Evolutionary conservation across 2,113 vertebrate species (phyloP), one percentile per base, ranked within the genome.

Genomic region (Plectropomus leopardus): DNA sequence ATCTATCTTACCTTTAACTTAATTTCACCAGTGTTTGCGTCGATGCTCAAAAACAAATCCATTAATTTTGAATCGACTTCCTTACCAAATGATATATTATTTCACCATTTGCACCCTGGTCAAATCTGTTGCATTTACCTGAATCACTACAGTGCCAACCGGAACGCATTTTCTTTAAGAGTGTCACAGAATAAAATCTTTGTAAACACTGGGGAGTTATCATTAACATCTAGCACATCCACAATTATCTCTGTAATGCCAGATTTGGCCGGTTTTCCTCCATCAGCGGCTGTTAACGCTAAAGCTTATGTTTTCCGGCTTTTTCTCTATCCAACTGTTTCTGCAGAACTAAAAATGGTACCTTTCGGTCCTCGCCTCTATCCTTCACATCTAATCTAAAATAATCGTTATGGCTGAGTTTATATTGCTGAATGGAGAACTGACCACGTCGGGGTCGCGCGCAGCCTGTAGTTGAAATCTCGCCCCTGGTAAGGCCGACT

Each of bases 101-200:
- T 4, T 93, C 86, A 3, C 94, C 54, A 21, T 95, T 95, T 32
- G 65, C 3, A 14, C 92, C 87, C 5, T 92, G 86, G 65, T 95
- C 19, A 71, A 19, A 77, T 95, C 94, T 2, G 90, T 92, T 0
- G 94, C 94, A 67, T 93, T 94, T 1, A 95, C 83, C 0, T 79
- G 83, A 1, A 88, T 72, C 1, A 95, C 79, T 0, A 63, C 23
- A 3, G 91, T 94, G 1, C 88, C 91, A 1, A 75, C 5, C 0
- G 60, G 0, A 0, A 77, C n/a, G n/a, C 74, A 40, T 87, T 85
- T 88, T 88, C 91, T 14, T 76, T 51, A 5, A 88, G n/a, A n/a
- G 24, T 0, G 8, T 47, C 0, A 64, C 57, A 44, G 87, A 78
- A 57, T 92, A 93, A 0, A 60, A 1, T 93, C 91, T 51, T 92